Base-by-base conservation (phyloP, 2,888 invertebrate genomes). In the Drosophila atroscutellata region DNA sequence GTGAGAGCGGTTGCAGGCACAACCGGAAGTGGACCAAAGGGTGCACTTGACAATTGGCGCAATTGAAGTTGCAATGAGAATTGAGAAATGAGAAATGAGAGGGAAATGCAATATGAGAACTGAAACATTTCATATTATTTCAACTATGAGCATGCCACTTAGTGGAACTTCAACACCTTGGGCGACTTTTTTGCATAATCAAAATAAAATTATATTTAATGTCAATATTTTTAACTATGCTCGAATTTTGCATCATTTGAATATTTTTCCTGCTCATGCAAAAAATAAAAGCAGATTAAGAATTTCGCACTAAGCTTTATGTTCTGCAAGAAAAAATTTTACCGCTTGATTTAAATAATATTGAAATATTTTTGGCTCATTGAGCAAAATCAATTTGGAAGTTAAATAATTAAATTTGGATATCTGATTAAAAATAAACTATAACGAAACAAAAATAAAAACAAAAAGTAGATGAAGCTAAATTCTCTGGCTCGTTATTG, bases 41-140 rank as follows among this genome's bases (percentile, higher is more conserved):
- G 58, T 68, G 77, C 77, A 78, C 77, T 78, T 78, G 72, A 72
- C 77, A 78, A 78, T 78, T 78, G 77, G 45, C 76, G 63, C 77
- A 78, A 78, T 78, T 77, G 77, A 77, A 75, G 80, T 77, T 75
- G 72, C 77, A 62, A 57, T 49, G 55, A 55, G 37, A 26, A 26
- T 26, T 36, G 39, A 36, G 37, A 26, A 26, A 37, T 36, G 39
- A 36, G 15, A 36, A 36, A 36, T 28, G 32, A 74, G 65, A 61
- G 69, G 60, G 60, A 65, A 73, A 79, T 69, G 75, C 47, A 63
- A 67, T 63, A 55, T 69, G 59, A 59, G 20, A 62, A 45, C 62
- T 42, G 58, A 49, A 62, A 71, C 69, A 69, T 30, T 36, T 45
- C 45, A 45, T 20, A 51, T 11, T 15, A 39, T 39, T 39, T 37